phyloP scores from a whole-genome alignment of 2,797 vertebrate species.

The Syndactyla subalaris region DNA sequence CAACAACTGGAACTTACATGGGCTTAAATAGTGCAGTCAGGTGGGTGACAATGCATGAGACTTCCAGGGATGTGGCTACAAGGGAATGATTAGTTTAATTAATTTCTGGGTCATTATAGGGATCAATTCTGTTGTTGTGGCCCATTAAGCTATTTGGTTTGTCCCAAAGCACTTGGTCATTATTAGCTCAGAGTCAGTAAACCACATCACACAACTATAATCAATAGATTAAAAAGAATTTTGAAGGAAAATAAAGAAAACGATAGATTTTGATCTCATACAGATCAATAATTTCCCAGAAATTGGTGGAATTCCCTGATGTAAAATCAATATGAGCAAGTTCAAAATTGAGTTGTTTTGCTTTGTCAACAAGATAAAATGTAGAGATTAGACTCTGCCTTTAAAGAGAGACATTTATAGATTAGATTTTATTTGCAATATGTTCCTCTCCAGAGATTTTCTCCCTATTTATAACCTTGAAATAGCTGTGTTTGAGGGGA shows the following conservation, averaged over 20 bases:
- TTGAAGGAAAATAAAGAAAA: constrained; percentile 48
- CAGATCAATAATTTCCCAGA: constrained; percentile 51
- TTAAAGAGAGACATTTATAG: constrained; percentile 40
- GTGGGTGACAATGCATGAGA: neutral
- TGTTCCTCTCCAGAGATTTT: constrained; percentile 29
- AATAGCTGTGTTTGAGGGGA: neutral
- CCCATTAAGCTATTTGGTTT: constrained; percentile 36
- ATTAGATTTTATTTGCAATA: constrained; percentile 50
- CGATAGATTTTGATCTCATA: constrained; percentile 1
- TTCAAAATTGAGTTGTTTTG: constrained; percentile 61
- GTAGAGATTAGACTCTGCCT: neutral
- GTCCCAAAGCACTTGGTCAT: constrained; percentile 15
- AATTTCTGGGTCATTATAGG: constrained; percentile 22
- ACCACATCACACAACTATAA: neutral
- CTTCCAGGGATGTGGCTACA: neutral
- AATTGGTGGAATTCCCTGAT: constrained; percentile 56
- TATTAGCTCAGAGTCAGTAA: constrained; percentile 45
- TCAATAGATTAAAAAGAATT: constrained; percentile 34
- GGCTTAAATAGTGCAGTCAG: neutral
- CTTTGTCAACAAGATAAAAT: constrained; percentile 55
- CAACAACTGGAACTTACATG: neutral
- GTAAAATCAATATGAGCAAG: constrained; percentile 54
- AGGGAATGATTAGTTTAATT: constrained; percentile 29
- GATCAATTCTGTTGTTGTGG: constrained; percentile 19
- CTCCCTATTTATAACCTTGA: constrained; percentile 29